Conservation (phyloP, 2,888 invertebrate genomes). For the Malacosoma neustria region DNA sequence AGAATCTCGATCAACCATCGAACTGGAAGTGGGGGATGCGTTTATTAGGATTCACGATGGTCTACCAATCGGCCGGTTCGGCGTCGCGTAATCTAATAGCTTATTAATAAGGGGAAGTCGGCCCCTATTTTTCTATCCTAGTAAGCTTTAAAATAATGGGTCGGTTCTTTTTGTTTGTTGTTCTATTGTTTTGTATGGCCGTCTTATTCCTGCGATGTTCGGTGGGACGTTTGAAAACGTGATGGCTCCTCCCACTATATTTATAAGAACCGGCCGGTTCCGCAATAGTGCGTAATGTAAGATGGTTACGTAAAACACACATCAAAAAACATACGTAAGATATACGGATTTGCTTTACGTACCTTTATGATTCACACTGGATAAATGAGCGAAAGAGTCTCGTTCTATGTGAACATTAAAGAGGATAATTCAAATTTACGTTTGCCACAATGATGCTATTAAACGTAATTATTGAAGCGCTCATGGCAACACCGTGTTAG, state of each 20-base stretch:
- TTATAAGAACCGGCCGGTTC: conserved; percentile 57
- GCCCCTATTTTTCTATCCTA: conserved; percentile 69
- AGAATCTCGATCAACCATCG: conserved; percentile 70
- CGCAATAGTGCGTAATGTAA: conserved; percentile 62
- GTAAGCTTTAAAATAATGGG: conserved; percentile 55
- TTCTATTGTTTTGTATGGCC: conserved; percentile 42
- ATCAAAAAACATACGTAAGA: conserved; percentile 51
- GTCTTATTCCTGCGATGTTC: conserved; percentile 49
- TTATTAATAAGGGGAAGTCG: conserved; percentile 71
- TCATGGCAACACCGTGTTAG: conserved; percentile 13
- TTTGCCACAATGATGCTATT: conserved; percentile 50
- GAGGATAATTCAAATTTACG: conserved; percentile 61
- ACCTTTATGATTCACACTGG: conserved; percentile 53
- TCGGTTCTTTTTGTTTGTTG: conserved; percentile 45
- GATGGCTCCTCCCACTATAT: conserved; percentile 68
- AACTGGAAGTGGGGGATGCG: conserved; percentile 68
- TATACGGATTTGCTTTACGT: conserved; percentile 48
- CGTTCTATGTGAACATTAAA: conserved; percentile 56
- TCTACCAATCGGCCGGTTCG: conserved; percentile 67
- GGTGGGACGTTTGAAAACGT: conserved; percentile 57
- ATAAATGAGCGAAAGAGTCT: conserved; percentile 52
- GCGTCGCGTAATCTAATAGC: conserved; percentile 72
- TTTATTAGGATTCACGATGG: conserved; percentile 71
- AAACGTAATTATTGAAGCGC: conserved; percentile 40
- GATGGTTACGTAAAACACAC: conserved; percentile 65